These are phyloP conservation scores for Dolomedes plantarius DNA, from an alignment of 2,888 invertebrate genomes.

Conservation along the genomic window DNA sequence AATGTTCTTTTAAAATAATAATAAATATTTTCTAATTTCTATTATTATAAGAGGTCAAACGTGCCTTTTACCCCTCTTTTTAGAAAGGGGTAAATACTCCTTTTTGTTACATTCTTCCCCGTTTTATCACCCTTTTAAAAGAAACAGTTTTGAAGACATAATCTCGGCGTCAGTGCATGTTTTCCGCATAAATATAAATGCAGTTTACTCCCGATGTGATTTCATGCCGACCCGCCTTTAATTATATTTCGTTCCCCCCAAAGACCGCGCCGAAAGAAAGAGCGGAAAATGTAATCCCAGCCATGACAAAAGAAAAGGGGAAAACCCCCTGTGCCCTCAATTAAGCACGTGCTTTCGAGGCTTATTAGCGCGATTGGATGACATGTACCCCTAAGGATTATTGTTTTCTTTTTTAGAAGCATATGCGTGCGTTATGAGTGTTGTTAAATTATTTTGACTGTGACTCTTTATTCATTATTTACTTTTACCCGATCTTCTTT, in stretches of 20 bases:
- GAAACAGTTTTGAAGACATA: neutral
- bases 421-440: too few species aligned
- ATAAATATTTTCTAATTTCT: too few species aligned
- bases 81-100: too few species aligned
- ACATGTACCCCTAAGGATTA: neutral
- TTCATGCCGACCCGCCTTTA: neutral
- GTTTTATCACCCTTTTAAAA: too few species aligned
- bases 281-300: neutral
- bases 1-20: too few species aligned
- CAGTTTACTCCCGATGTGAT: neutral
- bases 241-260: neutral
- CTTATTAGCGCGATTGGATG: conserved; percentile 32
- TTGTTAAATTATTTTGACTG: too few species aligned
- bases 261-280: neutral
- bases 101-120: too few species aligned
- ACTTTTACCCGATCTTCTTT: too few species aligned
- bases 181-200: neutral
- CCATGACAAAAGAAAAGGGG: neutral
- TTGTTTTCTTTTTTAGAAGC: too few species aligned
- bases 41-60: too few species aligned
- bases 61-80: too few species aligned
- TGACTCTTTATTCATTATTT: too few species aligned
- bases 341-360: neutral
- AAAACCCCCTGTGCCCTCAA: neutral
- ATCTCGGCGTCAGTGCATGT: neutral